Evolutionary conservation across 2,113 vertebrate genomes (phyloP), one percentile per base, ranked within the genome.

Genomic region (Apistogramma diplotaenia): DNA sequence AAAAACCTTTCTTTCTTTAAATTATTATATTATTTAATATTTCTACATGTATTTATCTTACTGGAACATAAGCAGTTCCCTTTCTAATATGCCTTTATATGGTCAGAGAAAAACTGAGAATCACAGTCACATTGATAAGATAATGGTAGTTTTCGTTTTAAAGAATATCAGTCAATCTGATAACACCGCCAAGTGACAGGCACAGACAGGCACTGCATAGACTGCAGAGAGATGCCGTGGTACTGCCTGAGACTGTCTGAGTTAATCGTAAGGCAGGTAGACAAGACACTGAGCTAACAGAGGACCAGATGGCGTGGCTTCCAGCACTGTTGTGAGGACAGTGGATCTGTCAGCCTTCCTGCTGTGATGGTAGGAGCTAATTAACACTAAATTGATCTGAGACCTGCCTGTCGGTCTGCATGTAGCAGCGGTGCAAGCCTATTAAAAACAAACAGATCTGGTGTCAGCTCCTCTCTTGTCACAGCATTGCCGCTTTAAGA

Each of bases 351-450:
- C 59, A 79, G 70, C 46, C 81, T 71, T 10, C 87, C 72, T 59
- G 81, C 86, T 73, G 86, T 2, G 40, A 85, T 40, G 73, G 70
- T 74, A 49, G 88, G 73, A 85, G 85, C 73, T 87, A 88, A 91
- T 91, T 88, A 90, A 82, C 76, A 81, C 72, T 53, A 62, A 89
- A 71, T 87, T 82, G 87, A 91, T 91, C 88, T 89, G 83, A 90
- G 81, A 79, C 74, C 87, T 83, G 89, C 85, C 55, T 74, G 77
- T 85, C 87, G 67, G 75, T 80, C 80, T 16, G 76, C 23, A 58
- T 72, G 62, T 76, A 59, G 76, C 53, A 46, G 80, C 0, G 5
- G 58, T 27, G 56, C 75, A n/a, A 72, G 83, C 82, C 91, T 73
- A 87, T 92, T 89, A 86, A 87, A 85, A 80, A 13, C 67, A 55